A percentile compares a stretch with the other conserved stretches of the same genome.
These are phyloP conservation scores for Ptychodera flava DNA, from an alignment of 35 echinoderm and acorn worm genomes.

Conservation along the genomic window DNA sequence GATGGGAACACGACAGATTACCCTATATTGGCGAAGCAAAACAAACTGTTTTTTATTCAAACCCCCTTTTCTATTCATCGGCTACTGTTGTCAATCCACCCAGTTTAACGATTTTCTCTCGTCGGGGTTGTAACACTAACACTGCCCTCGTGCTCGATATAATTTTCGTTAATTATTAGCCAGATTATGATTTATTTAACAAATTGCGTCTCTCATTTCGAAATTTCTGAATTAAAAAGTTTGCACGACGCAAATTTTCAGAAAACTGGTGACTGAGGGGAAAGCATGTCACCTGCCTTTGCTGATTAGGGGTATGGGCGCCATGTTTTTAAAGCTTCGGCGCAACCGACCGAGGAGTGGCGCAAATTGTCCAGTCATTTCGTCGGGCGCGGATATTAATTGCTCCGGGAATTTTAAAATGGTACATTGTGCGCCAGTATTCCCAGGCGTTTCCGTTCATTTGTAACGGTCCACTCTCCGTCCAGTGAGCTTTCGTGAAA, in stretches of 20 bases:
- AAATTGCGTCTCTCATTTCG: too few relatives aligned
- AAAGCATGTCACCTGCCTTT: too few relatives aligned
- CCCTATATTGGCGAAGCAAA: background rate
- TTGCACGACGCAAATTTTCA: too few relatives aligned
- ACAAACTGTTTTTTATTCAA: slow-evolving; percentile 2
- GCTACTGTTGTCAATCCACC: background rate
- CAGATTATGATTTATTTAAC: too few relatives aligned
- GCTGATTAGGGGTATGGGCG: too few relatives aligned
- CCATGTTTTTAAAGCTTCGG: too few relatives aligned
- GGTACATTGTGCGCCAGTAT: background rate
- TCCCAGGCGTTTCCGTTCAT: background rate
- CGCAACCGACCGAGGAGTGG: background rate
- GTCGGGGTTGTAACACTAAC: background rate
- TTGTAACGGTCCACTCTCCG: background rate
- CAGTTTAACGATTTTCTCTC: background rate
- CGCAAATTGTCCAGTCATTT: background rate
- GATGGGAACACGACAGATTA: background rate
- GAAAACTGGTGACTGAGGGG: too few relatives aligned
- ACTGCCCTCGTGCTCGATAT: too few relatives aligned
- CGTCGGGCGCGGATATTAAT: background rate
- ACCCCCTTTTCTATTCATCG: background rate
- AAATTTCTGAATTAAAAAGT: too few relatives aligned
- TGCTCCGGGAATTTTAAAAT: background rate
- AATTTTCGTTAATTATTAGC: too few relatives aligned
- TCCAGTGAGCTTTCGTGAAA: background rate